Evolutionary conservation across 2,113 vertebrate species (phyloP).

Genomic region (Eupsittula cactorum): DNA sequence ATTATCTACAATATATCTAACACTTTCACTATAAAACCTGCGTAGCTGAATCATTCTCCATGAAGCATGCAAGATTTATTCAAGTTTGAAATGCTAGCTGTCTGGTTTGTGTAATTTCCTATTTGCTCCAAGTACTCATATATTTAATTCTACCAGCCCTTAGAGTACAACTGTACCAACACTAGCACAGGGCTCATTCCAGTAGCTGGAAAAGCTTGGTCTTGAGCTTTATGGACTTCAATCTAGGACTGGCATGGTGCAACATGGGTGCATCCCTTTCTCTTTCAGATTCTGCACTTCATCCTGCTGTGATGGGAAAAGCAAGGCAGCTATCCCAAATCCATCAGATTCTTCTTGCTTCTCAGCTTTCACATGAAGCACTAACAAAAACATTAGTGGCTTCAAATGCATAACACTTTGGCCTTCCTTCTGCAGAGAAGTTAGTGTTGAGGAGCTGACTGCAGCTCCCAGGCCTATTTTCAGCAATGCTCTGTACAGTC

Average conservation of each 20-base stretch:
- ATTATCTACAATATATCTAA: not conserved
- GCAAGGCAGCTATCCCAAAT: not conserved
- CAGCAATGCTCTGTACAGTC: not conserved
- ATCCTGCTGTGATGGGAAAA: not conserved
- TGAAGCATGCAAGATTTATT: not conserved
- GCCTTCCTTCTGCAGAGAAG: not conserved
- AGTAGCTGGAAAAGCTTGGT: not conserved
- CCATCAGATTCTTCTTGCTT: accelerated
- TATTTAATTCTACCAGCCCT: not conserved
- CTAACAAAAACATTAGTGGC: accelerated
- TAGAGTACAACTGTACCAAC: not conserved
- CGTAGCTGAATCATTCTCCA: not conserved
- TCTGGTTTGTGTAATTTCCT: not conserved
- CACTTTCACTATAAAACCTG: not conserved
- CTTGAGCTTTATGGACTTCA: accelerated
- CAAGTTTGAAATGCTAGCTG: not conserved
- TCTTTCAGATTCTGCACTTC: not conserved
- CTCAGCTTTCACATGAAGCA: accelerated
- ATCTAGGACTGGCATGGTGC: accelerated
- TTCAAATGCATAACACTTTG: not conserved
- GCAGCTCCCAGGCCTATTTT: not conserved
- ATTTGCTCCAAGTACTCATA: not conserved
- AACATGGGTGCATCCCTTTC: not conserved
- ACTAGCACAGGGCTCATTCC: not conserved
- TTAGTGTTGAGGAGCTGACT: not conserved